Percentiles rank a stretch among this genome's conserved stretches.
Conservation (phyloP, 2,888 invertebrate genomes). For the Phyllotreta cruciferae region DNA sequence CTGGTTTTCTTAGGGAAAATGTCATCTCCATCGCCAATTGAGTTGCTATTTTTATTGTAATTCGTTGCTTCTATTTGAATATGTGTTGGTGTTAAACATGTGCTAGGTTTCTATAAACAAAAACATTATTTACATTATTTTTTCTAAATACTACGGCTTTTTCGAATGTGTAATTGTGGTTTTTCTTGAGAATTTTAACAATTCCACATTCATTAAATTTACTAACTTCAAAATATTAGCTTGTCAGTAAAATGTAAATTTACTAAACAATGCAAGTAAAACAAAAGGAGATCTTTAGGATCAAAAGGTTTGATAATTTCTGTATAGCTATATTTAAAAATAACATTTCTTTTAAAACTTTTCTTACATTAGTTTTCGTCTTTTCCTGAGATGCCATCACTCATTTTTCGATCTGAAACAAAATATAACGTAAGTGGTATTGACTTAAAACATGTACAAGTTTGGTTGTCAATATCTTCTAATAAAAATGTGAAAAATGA, state of each 20-base stretch:
- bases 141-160: background rate
- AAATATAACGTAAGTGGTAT: slow-evolving; percentile 12
- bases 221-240: background rate
- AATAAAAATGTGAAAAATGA: slow-evolving; percentile 2
- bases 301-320: background rate
- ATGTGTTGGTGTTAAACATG: slow-evolving; percentile 46
- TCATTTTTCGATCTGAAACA: slow-evolving; percentile 44
- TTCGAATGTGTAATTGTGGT: background rate
- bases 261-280: background rate
- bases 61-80: slow-evolving; percentile 41
- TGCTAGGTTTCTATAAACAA: slow-evolving; percentile 47
- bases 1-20: slow-evolving; percentile 57
- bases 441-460: background rate
- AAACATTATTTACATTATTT: slow-evolving; percentile 23
- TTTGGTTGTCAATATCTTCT: background rate
- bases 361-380: slow-evolving; percentile 45
- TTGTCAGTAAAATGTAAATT: background rate
- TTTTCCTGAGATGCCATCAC: slow-evolving; percentile 51
- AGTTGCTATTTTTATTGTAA: slow-evolving; percentile 39
- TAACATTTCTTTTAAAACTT: slow-evolving; percentile 28
- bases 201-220: no score
- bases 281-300: background rate
- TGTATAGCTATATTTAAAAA: background rate
- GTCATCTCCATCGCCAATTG: slow-evolving; percentile 49
- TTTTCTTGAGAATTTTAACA: no score